Percentiles rank a stretch among this genome's conserved stretches.
Conservation (phyloP, 2,113 vertebrate species). For the Monarcha castaneiventris region DNA sequence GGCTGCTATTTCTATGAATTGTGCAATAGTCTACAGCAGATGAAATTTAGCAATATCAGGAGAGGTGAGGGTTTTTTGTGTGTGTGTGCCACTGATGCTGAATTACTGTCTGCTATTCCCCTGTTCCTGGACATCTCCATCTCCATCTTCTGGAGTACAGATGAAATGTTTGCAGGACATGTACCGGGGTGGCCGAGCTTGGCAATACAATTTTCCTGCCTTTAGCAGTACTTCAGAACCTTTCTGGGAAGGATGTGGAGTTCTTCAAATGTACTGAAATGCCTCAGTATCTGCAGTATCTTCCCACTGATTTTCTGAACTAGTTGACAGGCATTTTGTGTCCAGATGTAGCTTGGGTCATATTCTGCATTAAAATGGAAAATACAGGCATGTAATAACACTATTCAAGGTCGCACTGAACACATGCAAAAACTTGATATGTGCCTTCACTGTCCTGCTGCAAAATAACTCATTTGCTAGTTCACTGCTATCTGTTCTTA, state of each 20-base stretch:
- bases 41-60: neutral
- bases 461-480: slow-evolving; percentile 13
- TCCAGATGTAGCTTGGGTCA: neutral
- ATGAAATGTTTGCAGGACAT: neutral
- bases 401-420: neutral
- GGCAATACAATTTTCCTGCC: neutral
- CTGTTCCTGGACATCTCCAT: neutral
- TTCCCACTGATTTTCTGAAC: neutral
- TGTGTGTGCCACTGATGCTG: neutral
- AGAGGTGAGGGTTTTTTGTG: neutral
- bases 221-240: neutral
- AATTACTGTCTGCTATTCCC: neutral
- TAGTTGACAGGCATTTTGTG: neutral
- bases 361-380: neutral
- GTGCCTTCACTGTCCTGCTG: neutral
- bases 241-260: neutral
- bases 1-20: neutral
- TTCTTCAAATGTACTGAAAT: neutral
- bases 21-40: neutral
- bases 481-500: slow-evolving; percentile 41
- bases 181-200: neutral
- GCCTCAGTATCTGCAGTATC: neutral
- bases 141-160: neutral
- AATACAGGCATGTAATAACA: neutral
- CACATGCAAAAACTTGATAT: neutral